A percentile compares a stretch with the other conserved stretches of the same genome.
Conservation (phyloP, 2,113 vertebrate genomes). For the Bambusicola thoracicus region DNA sequence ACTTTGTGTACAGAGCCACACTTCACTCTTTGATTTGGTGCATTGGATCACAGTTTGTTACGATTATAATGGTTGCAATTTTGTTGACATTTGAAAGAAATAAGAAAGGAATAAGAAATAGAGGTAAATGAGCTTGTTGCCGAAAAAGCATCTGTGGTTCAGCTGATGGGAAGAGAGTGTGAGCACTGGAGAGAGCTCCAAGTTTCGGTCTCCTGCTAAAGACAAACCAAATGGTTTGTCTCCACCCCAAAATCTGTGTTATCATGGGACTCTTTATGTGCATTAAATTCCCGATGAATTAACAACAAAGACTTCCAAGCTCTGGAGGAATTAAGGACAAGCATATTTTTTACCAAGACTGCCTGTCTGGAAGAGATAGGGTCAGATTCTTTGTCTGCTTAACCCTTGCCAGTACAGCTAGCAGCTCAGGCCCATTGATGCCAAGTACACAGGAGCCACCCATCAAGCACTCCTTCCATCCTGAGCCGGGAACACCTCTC, state of each 20-base stretch:
- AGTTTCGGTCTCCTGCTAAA: neutral
- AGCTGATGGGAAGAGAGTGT: neutral
- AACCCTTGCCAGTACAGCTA: neutral
- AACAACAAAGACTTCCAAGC: neutral
- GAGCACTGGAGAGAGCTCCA: accelerated
- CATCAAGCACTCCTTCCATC: neutral
- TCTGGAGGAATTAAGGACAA: neutral
- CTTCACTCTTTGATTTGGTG: constrained; percentile 18
- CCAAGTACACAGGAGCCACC: neutral
- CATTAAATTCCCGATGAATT: neutral
- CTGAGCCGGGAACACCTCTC: neutral
- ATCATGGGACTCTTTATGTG: neutral
- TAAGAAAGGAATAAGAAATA: neutral
- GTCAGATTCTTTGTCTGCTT: neutral
- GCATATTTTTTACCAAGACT: neutral
- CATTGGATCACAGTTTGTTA: constrained; percentile 20
- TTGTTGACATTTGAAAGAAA: constrained; percentile 53
- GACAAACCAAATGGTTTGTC: neutral
- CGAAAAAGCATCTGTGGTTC: neutral
- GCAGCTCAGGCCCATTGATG: too few species aligned
- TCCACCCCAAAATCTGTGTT: neutral
- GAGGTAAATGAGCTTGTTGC: neutral
- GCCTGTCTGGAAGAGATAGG: neutral
- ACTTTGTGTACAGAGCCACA: constrained; percentile 16
- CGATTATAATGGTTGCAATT: neutral